These are phyloP conservation scores for Himalopsyche kuldschensis DNA, from an alignment of 2,888 invertebrate genomes.

Conservation along the genomic window DNA sequence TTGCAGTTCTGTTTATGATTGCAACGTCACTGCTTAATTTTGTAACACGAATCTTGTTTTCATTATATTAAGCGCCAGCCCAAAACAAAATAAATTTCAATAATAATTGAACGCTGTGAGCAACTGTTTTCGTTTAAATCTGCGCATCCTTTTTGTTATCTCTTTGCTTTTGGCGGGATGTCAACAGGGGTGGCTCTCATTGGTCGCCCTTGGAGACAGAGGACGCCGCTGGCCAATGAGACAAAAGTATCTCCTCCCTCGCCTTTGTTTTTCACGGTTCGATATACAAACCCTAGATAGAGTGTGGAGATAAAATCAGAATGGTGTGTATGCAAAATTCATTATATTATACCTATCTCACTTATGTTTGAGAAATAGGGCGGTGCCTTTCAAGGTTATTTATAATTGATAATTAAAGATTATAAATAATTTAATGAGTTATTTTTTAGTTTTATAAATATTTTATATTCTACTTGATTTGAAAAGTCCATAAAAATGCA, in stretches of 20 bases:
- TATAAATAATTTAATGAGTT: no score
- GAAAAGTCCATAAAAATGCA: no score
- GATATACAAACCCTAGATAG: background rate
- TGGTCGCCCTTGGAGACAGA: slow-evolving; percentile 9
- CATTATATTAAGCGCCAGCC: no score
- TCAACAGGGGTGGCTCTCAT: slow-evolving; percentile 8
- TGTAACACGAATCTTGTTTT: no score
- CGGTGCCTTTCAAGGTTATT: no score
- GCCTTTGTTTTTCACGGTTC: background rate
- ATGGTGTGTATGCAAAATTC: background rate
- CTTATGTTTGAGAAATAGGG: background rate
- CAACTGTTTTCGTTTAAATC: background rate
- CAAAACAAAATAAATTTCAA: no score
- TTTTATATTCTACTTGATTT: no score
- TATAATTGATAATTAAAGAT: no score
- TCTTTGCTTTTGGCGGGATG: background rate
- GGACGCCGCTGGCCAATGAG: slow-evolving; percentile 22
- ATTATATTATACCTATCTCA: background rate
- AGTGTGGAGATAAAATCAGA: background rate
- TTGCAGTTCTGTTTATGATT: no score
- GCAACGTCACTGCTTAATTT: no score
- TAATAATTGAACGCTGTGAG: background rate
- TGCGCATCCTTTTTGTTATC: background rate
- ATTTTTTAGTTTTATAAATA: no score
- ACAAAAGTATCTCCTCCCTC: background rate